Base-by-base conservation (phyloP, 2,113 vertebrate species). In the Pavo muticus region DNA sequence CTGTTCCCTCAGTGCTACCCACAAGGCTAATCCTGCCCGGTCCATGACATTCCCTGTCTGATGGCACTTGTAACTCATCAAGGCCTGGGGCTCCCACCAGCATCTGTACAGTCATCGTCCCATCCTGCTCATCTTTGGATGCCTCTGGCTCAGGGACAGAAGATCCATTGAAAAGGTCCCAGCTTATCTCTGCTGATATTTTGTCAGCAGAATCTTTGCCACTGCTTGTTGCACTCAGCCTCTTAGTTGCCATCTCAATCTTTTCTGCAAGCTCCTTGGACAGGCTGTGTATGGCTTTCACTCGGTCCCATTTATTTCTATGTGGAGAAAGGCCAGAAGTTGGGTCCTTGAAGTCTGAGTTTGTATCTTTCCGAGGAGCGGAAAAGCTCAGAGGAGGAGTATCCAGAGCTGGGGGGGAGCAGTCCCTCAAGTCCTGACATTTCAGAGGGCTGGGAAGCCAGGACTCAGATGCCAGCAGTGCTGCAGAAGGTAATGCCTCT, bases 201-300 rank as follows among this genome's bases (percentile, higher is more conserved):
- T 65, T 54, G 12, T 40, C 56, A 61, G 64, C 23, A 50, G 52
- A 57, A 44, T 29, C 52, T 74, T 68, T 47, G 63, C 9, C 32
- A 65, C 52, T 48, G 15, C 45, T 87, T 18, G 14, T 61, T 60
- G 59, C 83, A 37, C 48, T 67, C 73, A 98, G 94, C 32, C 94
- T 95, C 48, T 72, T 68, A 0, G 95, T 95, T 74, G 98, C 96
- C 40, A 84, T 4, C 2, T 98, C 97, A 18, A 98, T 74, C 18
- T 98, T 96, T 23, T 94, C 94, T 47, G 83, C 91, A 35, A 98
- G 97, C 39, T 95, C 88, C 16, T 77, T 74, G 8, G 97, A 98
- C 3, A 94, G 97, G 13, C 30, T 72, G 3, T 94, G 95, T 57
- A 98, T 90, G 18, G 97, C 96, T 87, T 96, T 97, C 44, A 98